A percentile compares a stretch with the other conserved stretches of the same genome.
phyloP scores from a whole-genome alignment of 30 jellyfish, hydroid and myxozoan species.

The Pseudorhiza aurosa region DNA sequence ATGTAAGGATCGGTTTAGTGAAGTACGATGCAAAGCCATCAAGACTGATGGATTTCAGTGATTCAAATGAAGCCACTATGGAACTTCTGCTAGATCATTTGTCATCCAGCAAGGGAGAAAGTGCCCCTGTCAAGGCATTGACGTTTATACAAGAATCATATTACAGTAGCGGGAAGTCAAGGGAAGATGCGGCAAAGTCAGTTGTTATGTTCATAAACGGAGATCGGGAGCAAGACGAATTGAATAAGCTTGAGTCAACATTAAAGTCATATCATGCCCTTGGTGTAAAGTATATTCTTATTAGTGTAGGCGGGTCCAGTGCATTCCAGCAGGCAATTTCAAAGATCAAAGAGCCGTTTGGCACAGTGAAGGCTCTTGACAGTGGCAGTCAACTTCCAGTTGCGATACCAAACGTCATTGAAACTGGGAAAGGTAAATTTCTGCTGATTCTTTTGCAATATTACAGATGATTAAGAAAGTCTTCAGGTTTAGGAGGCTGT shows the following conservation, averaged over 20 bases:
- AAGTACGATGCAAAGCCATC: conserved; percentile 25
- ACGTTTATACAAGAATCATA: conserved; percentile 9
- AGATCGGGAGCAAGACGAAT: not conserved
- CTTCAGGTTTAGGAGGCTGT: no score
- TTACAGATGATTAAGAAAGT: no score
- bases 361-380: conserved; percentile 14
- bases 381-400: conserved; percentile 20
- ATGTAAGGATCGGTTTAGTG: conserved; percentile 32
- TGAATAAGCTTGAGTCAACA: not conserved
- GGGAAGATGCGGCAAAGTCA: conserved; percentile 29
- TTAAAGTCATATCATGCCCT: conserved; percentile 6
- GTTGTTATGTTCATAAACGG: conserved; percentile 39
- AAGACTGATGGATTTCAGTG: conserved; percentile 7
- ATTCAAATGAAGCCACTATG: not conserved
- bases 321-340: not conserved
- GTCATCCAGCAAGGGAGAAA: not conserved
- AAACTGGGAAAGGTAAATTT: conserved; percentile 1
- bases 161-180: not conserved
- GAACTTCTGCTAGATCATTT: conserved; percentile 13
- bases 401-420: conserved; percentile 37
- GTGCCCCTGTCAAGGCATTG: conserved; percentile 35
- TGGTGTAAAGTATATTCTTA: conserved; percentile 5
- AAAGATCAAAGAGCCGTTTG: not conserved
- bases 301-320: conserved; percentile 18
- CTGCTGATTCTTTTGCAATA: no score